These are phyloP conservation scores for Mythimna impura DNA, from an alignment of 2,888 invertebrate species.

Conservation along the genomic window DNA sequence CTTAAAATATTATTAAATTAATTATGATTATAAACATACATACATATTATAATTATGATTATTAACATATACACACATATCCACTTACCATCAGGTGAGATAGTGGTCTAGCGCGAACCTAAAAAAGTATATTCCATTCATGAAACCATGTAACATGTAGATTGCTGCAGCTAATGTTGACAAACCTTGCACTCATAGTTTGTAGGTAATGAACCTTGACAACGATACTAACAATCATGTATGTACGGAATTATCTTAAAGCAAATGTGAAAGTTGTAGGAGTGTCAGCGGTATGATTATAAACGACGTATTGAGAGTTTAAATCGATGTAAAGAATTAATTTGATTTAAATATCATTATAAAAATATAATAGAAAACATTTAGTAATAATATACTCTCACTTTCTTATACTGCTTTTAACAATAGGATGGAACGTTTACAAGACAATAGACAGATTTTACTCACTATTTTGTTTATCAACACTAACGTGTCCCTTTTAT, in stretches of 20 bases:
- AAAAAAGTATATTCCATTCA: neutral
- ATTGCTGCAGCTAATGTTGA: slow-evolving; percentile 27
- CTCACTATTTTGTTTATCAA: neutral
- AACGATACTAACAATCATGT: slow-evolving; percentile 30
- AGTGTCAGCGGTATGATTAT: neutral
- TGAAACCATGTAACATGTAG: neutral
- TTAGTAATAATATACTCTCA: neutral
- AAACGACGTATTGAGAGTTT: neutral
- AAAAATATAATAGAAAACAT: neutral
- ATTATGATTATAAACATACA: too few relatives aligned
- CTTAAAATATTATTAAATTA: too few relatives aligned
- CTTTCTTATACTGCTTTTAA: slow-evolving; percentile 4
- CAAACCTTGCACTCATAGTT: slow-evolving; percentile 23
- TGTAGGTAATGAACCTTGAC: slow-evolving; percentile 34
- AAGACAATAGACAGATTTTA: neutral
- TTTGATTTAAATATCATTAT: neutral
- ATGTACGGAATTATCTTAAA: slow-evolving; percentile 22
- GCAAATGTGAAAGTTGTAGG: slow-evolving; percentile 46
- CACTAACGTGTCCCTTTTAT: slow-evolving; percentile 19
- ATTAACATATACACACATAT: too few relatives aligned
- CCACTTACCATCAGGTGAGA: too few relatives aligned
- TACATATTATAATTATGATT: too few relatives aligned
- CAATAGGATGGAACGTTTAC: neutral
- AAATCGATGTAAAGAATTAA: neutral
- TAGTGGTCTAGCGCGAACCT: too few relatives aligned